These are phyloP conservation scores for Nylanderia fulva DNA, from an alignment of 1,140 invertebrate genomes.

Conservation along the genomic window DNA sequence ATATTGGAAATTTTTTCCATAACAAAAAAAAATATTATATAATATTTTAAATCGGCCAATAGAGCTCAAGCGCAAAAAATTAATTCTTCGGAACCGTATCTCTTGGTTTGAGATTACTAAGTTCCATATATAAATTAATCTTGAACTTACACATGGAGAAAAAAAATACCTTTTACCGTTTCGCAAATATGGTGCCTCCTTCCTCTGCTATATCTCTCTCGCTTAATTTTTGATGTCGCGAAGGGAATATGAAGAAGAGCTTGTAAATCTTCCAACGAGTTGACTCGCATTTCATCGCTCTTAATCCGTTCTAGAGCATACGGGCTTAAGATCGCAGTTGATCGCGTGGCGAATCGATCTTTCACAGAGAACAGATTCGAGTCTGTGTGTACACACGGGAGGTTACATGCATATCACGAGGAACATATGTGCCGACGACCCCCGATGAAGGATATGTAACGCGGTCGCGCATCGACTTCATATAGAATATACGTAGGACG, in stretches of 20 bases:
- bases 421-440: constrained; percentile 78
- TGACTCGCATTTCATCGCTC: constrained; percentile 36
- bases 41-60: no score
- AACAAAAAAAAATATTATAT: no score
- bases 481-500: constrained; percentile 71
- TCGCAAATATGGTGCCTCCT: background rate
- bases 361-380: constrained; percentile 73
- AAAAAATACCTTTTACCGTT: no score
- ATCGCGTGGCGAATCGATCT: constrained; percentile 77
- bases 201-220: background rate
- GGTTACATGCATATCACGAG: constrained; percentile 77
- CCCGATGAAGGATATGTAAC: constrained; percentile 73
- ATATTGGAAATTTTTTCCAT: background rate
- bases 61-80: no score
- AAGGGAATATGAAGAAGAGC: background rate
- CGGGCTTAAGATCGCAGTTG: constrained; percentile 45
- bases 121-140: no score
- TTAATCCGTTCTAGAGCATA: constrained; percentile 61
- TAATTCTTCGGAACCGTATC: no score
- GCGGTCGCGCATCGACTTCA: constrained; percentile 73
- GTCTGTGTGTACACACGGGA: constrained; percentile 61
- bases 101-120: no score
- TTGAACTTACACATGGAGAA: no score
- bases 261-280: constrained; percentile 9
- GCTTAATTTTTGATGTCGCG: constrained; percentile 12